phyloP scores from a whole-genome alignment of 2,113 vertebrate species.

The Sceloporus tristichus region DNA sequence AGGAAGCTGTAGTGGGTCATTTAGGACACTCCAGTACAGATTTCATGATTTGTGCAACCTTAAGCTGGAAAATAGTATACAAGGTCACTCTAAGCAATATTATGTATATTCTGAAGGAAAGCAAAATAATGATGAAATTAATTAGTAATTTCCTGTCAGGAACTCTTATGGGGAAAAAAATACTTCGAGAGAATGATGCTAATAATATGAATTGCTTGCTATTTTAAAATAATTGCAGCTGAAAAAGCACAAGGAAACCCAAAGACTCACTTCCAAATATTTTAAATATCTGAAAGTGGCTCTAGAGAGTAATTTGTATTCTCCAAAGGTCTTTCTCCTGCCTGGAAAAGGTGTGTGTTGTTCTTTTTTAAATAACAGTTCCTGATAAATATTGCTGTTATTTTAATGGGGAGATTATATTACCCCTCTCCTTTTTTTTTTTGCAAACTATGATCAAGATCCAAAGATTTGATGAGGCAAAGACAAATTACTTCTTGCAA shows the following conservation, averaged over 20 bases:
- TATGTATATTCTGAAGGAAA: conserved; percentile 31
- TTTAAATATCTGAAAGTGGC: conserved; percentile 32
- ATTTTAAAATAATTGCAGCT: conserved; percentile 40
- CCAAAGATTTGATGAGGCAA: background rate
- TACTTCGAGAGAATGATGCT: conserved; percentile 38
- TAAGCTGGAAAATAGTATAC: conserved; percentile 24
- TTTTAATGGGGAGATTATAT: conserved; percentile 11
- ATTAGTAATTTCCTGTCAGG: conserved; percentile 46
- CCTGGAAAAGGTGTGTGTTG: conserved; percentile 4
- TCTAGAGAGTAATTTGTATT: conserved; percentile 35
- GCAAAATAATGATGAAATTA: conserved; percentile 51
- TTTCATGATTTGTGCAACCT: conserved; percentile 36
- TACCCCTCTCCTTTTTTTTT: background rate
- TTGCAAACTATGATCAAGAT: background rate
- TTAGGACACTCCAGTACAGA: background rate
- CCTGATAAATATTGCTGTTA: conserved; percentile 9
- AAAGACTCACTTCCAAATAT: conserved; percentile 23
- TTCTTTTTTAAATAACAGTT: conserved; percentile 17
- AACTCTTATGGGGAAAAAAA: conserved; percentile 54
- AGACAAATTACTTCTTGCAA: background rate
- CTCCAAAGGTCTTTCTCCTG: conserved; percentile 22
- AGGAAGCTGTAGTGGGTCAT: conserved; percentile 11
- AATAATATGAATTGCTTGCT: conserved; percentile 34
- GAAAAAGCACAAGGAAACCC: conserved; percentile 32
- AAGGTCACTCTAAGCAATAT: conserved; percentile 15